Evolutionary conservation across 2,888 invertebrate species (phyloP), one percentile per base, ranked within the genome.

Genomic region (Pocota personata): DNA sequence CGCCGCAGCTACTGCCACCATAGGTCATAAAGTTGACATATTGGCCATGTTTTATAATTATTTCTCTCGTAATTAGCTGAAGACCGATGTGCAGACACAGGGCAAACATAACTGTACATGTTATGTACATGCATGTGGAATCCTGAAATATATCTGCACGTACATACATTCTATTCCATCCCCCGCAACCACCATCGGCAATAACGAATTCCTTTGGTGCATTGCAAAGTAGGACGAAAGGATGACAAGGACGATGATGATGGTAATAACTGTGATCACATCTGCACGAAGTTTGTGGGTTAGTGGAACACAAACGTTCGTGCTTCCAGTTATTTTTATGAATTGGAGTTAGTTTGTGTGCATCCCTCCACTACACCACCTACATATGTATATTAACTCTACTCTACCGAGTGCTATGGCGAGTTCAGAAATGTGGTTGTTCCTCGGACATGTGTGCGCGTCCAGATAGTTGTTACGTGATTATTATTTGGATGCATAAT

Each of bases 31-130:
- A 73, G 57, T 79, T 75, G 75, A 75, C 80, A 71, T 84, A 84
- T 80, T 84, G 71, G 69, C 58, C 57, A 80, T 84, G 80, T 77
- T 86, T 76, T 72, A 72, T 82, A 86, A 82, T 82, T 77, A 86
- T 76, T 86, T 82, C 60, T 43, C 76, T 77, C 71, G 76, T 72
- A 86, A 86, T 86, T 82, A 86, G 75, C 60, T 46, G 24, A 76
- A 64, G 75, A 76, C 69, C 82, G 62, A 77, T 76, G 72, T 86
- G 67, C 82, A 76, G 82, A 72, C 76, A 66, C 69, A 60, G 27
- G 19, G 21, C 67, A 79, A 77, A 72, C 60, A 77, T 67, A 43
- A 66, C 64, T 43, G 35, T 52, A 52, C 35, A 62, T 60, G 48
- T n/a, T n/a, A n/a, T n/a, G n/a, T n/a, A n/a, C n/a, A n/a, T 19